These are phyloP conservation scores for Solenopsis invicta DNA, from an alignment of 1,140 invertebrate genomes.

Conservation along the genomic window DNA sequence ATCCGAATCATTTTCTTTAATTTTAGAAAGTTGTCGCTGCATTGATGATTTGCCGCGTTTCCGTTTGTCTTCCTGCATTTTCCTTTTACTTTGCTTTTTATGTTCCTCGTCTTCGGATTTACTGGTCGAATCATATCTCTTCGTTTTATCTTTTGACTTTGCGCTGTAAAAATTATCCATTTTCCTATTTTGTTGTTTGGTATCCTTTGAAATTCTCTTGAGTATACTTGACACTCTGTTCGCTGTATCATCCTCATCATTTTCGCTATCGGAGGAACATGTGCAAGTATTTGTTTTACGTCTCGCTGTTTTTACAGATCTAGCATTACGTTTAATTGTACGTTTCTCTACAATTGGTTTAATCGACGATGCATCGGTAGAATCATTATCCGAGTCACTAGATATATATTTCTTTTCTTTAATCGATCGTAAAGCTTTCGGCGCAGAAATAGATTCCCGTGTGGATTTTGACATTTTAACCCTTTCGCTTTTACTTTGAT, in stretches of 20 bases:
- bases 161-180: neutral
- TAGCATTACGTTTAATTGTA: neutral
- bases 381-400: conserved; percentile 38
- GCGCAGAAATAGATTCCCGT: neutral
- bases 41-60: neutral
- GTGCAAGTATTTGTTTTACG: neutral
- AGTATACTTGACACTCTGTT: neutral
- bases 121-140: neutral
- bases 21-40: neutral
- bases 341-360: conserved; percentile 5
- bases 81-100: neutral
- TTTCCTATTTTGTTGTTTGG: neutral
- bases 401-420: neutral
- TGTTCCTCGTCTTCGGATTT: conserved; percentile 16
- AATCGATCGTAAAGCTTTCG: neutral
- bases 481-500: neutral
- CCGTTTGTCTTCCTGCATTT: neutral
- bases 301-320: neutral
- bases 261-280: conserved; percentile 17
- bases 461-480: neutral
- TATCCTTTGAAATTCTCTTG: conserved; percentile 6
- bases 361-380: neutral
- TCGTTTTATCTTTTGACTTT: neutral
- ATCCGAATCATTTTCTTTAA: conserved; percentile 51
- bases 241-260: neutral